A percentile compares a stretch with the other conserved stretches of the same genome.
These are phyloP conservation scores for Parotocinclus haroldoi DNA, from an alignment of 2,797 vertebrate species.

Conservation along the genomic window DNA sequence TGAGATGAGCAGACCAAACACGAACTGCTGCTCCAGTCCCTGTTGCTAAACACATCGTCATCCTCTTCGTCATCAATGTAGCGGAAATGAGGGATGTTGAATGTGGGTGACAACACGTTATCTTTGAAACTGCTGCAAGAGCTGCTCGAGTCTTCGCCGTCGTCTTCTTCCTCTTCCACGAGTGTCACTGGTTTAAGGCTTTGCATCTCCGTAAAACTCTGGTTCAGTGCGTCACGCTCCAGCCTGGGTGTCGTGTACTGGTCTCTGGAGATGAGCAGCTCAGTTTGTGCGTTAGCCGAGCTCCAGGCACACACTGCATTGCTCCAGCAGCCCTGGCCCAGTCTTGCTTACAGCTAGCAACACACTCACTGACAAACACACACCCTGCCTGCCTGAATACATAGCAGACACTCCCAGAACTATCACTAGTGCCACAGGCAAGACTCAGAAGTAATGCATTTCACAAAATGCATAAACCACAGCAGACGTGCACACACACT, in stretches of 20 bases:
- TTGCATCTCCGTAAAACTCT: constrained; percentile 68
- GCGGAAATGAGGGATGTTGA: constrained; percentile 90
- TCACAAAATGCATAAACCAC: constrained; percentile 19
- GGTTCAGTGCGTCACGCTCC: constrained; percentile 42
- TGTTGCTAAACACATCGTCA: constrained; percentile 21
- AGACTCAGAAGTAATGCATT: constrained; percentile 24
- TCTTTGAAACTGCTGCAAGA: constrained; percentile 49
- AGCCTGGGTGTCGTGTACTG: background rate
- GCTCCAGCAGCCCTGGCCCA: constrained; percentile 51
- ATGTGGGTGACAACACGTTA: constrained; percentile 67
- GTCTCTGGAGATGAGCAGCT: constrained; percentile 21
- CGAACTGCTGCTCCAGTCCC: constrained; percentile 74
- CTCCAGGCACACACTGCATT: constrained; percentile 50
- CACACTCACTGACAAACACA: constrained; percentile 2
- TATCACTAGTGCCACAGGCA: constrained; percentile 11
- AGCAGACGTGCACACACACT: constrained; percentile 17
- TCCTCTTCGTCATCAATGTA: constrained; percentile 73
- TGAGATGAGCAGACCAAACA: constrained; percentile 75
- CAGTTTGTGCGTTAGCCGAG: constrained; percentile 43
- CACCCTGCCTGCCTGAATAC: constrained; percentile 29
- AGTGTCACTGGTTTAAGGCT: constrained; percentile 66
- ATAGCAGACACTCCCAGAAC: constrained; percentile 45
- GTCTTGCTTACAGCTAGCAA: constrained; percentile 20
- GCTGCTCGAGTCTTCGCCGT: constrained; percentile 53
- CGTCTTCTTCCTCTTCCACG: constrained; percentile 71